These are phyloP conservation scores for Elymnias hypermnestra DNA, from an alignment of 1,140 invertebrate species.

Conservation along the genomic window DNA sequence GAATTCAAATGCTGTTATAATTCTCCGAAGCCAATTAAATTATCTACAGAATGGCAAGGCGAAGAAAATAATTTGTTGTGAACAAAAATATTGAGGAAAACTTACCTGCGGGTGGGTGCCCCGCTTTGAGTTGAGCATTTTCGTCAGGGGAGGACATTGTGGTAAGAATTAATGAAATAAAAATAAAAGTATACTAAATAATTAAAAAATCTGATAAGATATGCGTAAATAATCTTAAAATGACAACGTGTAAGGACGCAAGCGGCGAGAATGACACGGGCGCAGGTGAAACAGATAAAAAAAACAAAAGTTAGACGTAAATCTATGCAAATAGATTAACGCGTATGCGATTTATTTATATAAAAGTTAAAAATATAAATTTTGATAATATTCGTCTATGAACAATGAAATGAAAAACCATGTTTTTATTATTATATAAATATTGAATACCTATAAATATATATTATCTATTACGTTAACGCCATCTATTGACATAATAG, in stretches of 20 bases:
- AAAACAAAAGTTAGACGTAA: slow-evolving; percentile 3
- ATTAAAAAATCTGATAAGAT: slow-evolving; percentile 43
- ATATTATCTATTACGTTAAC: too few species aligned
- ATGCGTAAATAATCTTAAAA: slow-evolving; percentile 36
- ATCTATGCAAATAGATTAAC: too few species aligned
- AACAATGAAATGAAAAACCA: too few species aligned
- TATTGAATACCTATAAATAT: too few species aligned
- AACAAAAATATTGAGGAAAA: slow-evolving; percentile 27
- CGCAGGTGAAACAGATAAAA: slow-evolving; percentile 12
- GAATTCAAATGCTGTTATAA: too few species aligned
- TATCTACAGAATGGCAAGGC: background rate
- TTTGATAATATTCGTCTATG: too few species aligned
- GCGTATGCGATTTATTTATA: too few species aligned
- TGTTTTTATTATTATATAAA: too few species aligned
- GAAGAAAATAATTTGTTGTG: slow-evolving; percentile 8
- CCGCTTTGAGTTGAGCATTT: slow-evolving; percentile 83
- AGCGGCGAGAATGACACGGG: slow-evolving; percentile 21
- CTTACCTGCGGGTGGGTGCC: slow-evolving; percentile 91
- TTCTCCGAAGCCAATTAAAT: background rate
- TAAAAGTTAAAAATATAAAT: too few species aligned
- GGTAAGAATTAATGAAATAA: slow-evolving; percentile 20
- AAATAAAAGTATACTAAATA: slow-evolving; percentile 16
- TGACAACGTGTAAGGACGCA: slow-evolving; percentile 51
- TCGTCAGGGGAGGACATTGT: slow-evolving; percentile 76
- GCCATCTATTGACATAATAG: background rate